Conservation (phyloP, 1,140 invertebrate genomes). For the Nephotettix cincticeps region DNA sequence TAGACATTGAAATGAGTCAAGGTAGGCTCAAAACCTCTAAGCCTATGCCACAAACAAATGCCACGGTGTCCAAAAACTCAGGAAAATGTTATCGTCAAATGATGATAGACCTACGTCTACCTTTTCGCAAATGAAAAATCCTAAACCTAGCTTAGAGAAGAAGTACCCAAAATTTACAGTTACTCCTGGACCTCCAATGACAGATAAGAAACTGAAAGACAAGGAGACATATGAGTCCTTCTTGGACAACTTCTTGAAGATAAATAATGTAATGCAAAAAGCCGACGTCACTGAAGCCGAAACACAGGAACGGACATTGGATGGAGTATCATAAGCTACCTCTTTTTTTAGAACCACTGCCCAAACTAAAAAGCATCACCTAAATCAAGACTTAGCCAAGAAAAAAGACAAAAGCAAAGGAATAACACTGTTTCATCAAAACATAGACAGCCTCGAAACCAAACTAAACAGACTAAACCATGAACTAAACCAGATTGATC, state of each 20-base stretch:
- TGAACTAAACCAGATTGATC: not conserved
- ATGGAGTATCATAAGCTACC: not conserved
- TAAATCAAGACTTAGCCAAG: not conserved
- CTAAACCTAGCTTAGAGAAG: too few relatives aligned
- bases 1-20: too few relatives aligned
- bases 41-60: too few relatives aligned
- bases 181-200: not conserved
- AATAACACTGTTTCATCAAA: not conserved
- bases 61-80: too few relatives aligned
- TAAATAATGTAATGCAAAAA: too few relatives aligned
- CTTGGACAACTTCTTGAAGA: too few relatives aligned
- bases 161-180: not conserved
- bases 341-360: not conserved
- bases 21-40: too few relatives aligned
- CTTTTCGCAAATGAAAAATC: too few relatives aligned
- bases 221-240: not conserved
- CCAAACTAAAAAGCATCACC: not conserved
- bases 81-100: too few relatives aligned
- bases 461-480: not conserved
- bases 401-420: not conserved
- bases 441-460: not conserved
- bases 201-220: not conserved
- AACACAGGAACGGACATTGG: not conserved
- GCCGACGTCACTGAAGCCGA: too few relatives aligned
- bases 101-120: too few relatives aligned